Evolutionary conservation across 2,113 vertebrate genomes (phyloP), one percentile per base, ranked within the genome.

Genomic region (Seriola dumerili): DNA sequence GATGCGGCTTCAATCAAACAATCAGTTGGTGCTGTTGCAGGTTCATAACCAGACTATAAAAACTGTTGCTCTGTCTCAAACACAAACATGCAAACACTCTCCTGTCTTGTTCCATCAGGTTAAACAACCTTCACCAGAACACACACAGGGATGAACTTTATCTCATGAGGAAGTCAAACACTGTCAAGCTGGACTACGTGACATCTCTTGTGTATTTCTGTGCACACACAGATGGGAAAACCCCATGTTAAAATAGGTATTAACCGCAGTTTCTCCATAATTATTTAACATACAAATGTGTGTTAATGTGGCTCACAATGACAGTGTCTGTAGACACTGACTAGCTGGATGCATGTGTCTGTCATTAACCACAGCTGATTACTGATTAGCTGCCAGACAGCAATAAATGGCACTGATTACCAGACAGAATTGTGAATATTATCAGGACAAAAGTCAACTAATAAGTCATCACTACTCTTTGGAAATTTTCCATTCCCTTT

Each of bases 41-140:
- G 54, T 44, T 76, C 44, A 48, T 23, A 59, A 68, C 58, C 36
- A 8, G 13, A 9, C 25, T 19, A n/a, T 46, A 57, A 64, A 65
- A 38, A 21, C 4, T 11, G 0, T 36, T 10, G 13, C 29, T 34
- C 7, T 17, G 11, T 62, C 14, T 80, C 46, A 17, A 16, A 58
- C 25, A 17, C 52, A 79, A 21, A 71, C 16, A 52, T 7, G 8
- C 46, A 55, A 3, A 12, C 46, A 25, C 21, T 23, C 8, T n/a
- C 2, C n/a, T 58, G 58, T 29, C 16, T 19, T 19, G 81, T 81
- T 72, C 80, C 76, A 50, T 88, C 90, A 81, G 90, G 82, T 68
- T 68, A 69, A 65, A 57, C 29, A 0, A 40, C 85, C 72, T 67
- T 89, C 82, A 90, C 61, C 52, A 72, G 71, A 80, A 81, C 64